Conservation (phyloP, 2,797 vertebrate genomes). For the Chaunax sp. region DNA sequence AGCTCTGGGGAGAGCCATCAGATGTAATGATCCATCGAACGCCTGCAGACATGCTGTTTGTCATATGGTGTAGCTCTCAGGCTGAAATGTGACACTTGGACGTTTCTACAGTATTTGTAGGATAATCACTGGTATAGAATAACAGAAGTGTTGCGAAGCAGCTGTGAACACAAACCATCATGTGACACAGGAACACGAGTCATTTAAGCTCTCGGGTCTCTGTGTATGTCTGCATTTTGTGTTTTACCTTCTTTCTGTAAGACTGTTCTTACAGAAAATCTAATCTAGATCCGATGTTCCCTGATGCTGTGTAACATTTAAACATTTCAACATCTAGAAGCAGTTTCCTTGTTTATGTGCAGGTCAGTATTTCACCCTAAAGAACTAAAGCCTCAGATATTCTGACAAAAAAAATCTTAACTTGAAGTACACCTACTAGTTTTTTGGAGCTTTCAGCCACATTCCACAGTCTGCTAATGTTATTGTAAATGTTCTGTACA, state of each 20-base stretch:
- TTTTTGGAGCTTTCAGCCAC: no score
- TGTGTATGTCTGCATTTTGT: background rate
- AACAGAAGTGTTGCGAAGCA: constrained; percentile 27
- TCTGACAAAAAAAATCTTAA: background rate
- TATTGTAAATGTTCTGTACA: background rate
- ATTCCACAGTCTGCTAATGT: no score
- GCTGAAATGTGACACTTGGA: constrained; percentile 44
- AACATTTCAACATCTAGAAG: no score
- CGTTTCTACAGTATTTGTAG: constrained; percentile 8
- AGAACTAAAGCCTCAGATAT: background rate
- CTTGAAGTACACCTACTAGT: background rate
- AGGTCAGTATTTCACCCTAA: background rate
- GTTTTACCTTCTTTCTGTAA: background rate
- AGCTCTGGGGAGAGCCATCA: no score
- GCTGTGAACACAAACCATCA: background rate
- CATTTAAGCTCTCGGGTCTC: background rate
- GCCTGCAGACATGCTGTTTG: background rate
- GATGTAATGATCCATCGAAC: background rate
- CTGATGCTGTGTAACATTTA: background rate
- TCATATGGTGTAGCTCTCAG: background rate
- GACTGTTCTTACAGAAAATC: background rate
- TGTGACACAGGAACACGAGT: background rate
- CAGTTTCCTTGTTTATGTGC: background rate
- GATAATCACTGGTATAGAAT: constrained; percentile 47
- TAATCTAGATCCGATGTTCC: background rate